Conservation (phyloP, 2,113 vertebrate genomes). For the Lophura nycthemera region DNA sequence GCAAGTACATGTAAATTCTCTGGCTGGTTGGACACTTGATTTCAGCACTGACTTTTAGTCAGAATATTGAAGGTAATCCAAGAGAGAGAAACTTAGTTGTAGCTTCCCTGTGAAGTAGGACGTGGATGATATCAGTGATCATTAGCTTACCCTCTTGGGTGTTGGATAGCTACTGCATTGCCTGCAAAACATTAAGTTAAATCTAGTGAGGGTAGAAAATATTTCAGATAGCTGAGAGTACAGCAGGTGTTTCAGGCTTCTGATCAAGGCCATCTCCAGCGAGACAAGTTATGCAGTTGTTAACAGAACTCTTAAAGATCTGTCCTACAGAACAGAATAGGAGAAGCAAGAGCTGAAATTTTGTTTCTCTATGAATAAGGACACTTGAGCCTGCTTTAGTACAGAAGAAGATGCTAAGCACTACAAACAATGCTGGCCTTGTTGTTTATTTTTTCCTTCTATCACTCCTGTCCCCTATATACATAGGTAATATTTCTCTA, state of each 20-base stretch:
- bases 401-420: background rate
- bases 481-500: background rate
- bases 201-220: background rate
- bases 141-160: background rate
- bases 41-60: background rate
- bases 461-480: background rate
- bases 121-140: background rate
- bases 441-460: background rate
- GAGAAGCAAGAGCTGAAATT: background rate
- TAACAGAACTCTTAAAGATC: background rate
- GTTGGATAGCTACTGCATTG: background rate
- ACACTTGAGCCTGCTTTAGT: background rate
- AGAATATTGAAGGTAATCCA: background rate
- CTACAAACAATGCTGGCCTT: background rate
- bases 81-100: background rate
- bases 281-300: background rate
- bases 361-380: background rate
- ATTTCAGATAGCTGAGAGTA: background rate
- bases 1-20: background rate
- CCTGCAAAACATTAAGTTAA: background rate
- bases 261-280: background rate
- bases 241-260: background rate
- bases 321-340: background rate
- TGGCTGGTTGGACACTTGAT: background rate
- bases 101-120: background rate